Percentiles rank a stretch among this genome's conserved stretches.
Conservation (phyloP, 2,888 invertebrate species). For the Stenichneumon culpator region DNA sequence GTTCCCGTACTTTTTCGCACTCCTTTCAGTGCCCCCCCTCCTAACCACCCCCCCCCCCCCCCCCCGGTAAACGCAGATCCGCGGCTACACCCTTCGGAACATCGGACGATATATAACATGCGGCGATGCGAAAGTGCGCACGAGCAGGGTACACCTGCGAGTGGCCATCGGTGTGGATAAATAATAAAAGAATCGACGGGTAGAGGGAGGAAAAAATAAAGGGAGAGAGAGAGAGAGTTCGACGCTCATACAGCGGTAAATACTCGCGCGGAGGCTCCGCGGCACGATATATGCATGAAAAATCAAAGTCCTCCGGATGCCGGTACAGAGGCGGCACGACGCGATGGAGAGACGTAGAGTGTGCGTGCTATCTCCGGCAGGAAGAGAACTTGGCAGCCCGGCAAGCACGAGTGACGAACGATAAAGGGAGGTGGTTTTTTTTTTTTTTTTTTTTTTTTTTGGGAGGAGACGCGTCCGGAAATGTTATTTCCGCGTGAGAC, state of each 20-base stretch:
- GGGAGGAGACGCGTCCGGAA: constrained; percentile 19
- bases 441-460: background rate
- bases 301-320: constrained; percentile 50
- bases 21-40: background rate
- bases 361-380: constrained; percentile 30
- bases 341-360: constrained; percentile 27
- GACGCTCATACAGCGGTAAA: constrained; percentile 43
- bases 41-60: background rate
- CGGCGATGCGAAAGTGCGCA: constrained; percentile 32
- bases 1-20: constrained; percentile 15
- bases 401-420: constrained; percentile 41
- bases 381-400: constrained; percentile 41
- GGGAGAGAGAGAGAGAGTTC: constrained; percentile 20
- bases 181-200: constrained; percentile 43
- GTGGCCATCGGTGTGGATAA: constrained; percentile 58
- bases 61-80: constrained; percentile 4
- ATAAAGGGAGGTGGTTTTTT: constrained; percentile 53
- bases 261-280: constrained; percentile 3
- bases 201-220: constrained; percentile 31
- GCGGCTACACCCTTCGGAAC: constrained; percentile 19
- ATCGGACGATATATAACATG: constrained; percentile 4
- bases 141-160: constrained; percentile 33
- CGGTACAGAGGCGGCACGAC: constrained; percentile 30
- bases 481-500: constrained; percentile 37
- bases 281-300: constrained; percentile 53